Base-by-base conservation (phyloP, 2,113 vertebrate species). In the Seriola dumerili region DNA sequence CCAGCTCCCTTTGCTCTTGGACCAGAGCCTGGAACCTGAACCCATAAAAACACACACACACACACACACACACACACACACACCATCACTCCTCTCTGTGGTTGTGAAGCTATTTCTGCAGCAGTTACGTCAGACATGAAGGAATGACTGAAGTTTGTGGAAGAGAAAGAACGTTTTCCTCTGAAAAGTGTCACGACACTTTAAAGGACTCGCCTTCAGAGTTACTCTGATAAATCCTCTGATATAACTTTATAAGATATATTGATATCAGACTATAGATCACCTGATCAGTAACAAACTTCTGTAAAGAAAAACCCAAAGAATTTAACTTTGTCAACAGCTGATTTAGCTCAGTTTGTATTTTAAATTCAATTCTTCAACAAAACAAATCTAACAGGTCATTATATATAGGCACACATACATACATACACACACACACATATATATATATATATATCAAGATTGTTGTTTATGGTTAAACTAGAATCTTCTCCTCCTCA, bases 101-200 rank as follows among this genome's bases (percentile, higher is more conserved):
- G 82, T 79, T 71, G 52, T 84, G 71, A 78, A 89, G 87, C 92
- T 93, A 94, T 95, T 95, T 92, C 86, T 92, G 91, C 87, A 85
- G 72, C 72, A 32, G 83, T 95, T 91, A 94, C 91, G 79, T 93
- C 92, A 93, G 93, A 38, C 80, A 34, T 54, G 21, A 66, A 88
- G 85, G 85, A 88, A 90, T 86, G 80, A 81, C 72, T 80, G 68
- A 81, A 76, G 72, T 58, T 83, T 61, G 76, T 79, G 81, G 76
- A 76, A 72, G 68, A 83, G 63, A 75, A 74, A n/a, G n/a, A 13
- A 44, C 29, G 32, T 57, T 68, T 50, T 29, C 4, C 23, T 25
- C 42, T 48, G 42, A 71, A 80, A 79, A 81, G 50, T 63, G 52
- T 82, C 57, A 38, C 13, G 54, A 86, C 58, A 46, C 71, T 71